Evolutionary conservation across 2,888 invertebrate species (phyloP).

Genomic region (Arrhopalites spinosus): DNA sequence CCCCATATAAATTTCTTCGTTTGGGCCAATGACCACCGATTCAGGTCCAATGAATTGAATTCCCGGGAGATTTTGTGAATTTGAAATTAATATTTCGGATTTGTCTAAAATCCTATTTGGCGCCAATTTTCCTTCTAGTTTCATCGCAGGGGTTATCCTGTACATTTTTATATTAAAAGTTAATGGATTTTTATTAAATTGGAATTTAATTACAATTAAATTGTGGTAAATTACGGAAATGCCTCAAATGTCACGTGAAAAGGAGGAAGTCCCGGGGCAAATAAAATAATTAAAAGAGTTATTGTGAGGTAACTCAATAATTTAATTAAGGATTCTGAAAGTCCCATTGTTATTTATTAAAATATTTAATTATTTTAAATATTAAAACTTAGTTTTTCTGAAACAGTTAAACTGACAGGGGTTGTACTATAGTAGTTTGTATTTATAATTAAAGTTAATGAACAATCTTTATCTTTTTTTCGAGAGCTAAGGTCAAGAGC

Average conservation of each 20-base stretch:
- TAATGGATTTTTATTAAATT: neutral
- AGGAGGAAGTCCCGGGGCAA: constrained; percentile 31
- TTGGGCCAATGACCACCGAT: constrained; percentile 72
- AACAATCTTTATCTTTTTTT: too few species aligned
- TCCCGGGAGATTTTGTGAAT: constrained; percentile 58
- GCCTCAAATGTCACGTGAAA: neutral
- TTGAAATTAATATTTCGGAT: constrained; percentile 69
- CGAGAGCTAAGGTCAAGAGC: too few species aligned
- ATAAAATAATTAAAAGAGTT: neutral
- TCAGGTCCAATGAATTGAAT: constrained; percentile 76
- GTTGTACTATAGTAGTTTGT: too few species aligned
- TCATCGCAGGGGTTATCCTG: constrained; percentile 62
- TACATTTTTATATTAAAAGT: too few species aligned
- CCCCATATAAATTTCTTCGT: constrained; percentile 75
- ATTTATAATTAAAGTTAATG: too few species aligned
- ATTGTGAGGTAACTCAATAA: too few species aligned
- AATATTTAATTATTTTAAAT: too few species aligned
- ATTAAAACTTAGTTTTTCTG: too few species aligned
- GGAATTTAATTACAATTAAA: too few species aligned
- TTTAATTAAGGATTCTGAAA: too few species aligned
- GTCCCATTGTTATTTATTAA: too few species aligned
- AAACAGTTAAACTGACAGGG: too few species aligned
- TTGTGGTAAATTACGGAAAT: constrained; percentile 15
- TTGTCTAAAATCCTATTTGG: constrained; percentile 71
- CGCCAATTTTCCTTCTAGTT: constrained; percentile 67